Evolutionary conservation across 2,888 invertebrate species (phyloP), one percentile per base, ranked within the genome.

Genomic region (Melinaea menophilus): DNA sequence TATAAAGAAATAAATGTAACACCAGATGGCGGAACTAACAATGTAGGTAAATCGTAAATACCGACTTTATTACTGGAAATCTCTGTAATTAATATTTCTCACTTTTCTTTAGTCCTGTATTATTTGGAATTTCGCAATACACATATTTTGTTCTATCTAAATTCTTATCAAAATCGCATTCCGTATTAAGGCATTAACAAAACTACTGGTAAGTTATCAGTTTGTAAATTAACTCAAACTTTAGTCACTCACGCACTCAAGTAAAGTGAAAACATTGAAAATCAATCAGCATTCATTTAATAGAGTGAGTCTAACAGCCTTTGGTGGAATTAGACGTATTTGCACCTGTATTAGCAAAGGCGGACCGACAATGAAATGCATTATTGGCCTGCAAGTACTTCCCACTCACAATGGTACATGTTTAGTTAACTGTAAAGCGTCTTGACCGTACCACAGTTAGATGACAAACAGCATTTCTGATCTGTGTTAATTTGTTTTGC

Each of bases 401-500:
- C 75, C 75, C 5, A 5, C 51, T 31, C 79, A 82, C 84, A 82
- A 84, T 81, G 41, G 41, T 9, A 79, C 77, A 64, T 90, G 82
- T 90, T 89, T 88, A 81, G 81, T 76, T 90, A 90, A 90, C 90
- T 88, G 90, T 88, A 73, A 66, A 72, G 75, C 78, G 80, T 83
- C 87, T 88, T 82, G 84, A 84, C 83, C 82, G 69, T 76, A 76
- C 81, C 82, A 86, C 88, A 87, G 87, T 87, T 88, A 86, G 73
- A 81, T 76, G 78, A 84, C 85, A 88, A 88, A 88, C 55, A 68
- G 75, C 71, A 79, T 74, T 79, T 80, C 75, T 80, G 81, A 86
- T 85, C 82, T 84, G 81, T 88, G 88, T 87, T 86, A 84, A 86
- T 87, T 87, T 86, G 85, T 85, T 84, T 84, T 80, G 82, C 82